Percentiles rank a stretch among this genome's conserved stretches.
These are phyloP conservation scores for Lophochroa leadbeateri DNA, from an alignment of 2,113 vertebrate genomes.

Conservation along the genomic window DNA sequence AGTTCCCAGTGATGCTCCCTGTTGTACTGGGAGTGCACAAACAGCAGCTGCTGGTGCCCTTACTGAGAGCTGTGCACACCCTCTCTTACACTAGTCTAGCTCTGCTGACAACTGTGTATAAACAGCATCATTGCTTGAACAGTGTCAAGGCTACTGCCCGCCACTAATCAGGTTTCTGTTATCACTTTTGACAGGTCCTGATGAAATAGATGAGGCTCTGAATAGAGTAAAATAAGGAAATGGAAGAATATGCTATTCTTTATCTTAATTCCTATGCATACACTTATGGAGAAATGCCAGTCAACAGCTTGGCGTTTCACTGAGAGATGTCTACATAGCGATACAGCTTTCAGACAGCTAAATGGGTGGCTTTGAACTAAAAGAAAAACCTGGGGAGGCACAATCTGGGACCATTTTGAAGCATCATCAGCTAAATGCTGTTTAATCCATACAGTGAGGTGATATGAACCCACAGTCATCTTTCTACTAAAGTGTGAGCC, in stretches of 20 bases:
- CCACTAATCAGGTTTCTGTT: background rate
- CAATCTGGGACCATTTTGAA: background rate
- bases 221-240: background rate
- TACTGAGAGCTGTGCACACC: rapidly evolving
- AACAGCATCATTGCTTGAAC: background rate
- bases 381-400: background rate
- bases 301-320: background rate
- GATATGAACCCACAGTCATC: background rate
- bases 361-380: background rate
- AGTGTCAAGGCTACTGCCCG: background rate
- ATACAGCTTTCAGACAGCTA: background rate
- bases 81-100: background rate
- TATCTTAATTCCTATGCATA: background rate
- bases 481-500: background rate
- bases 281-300: background rate
- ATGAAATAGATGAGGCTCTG: background rate
- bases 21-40: background rate
- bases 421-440: background rate
- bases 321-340: background rate
- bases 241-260: background rate
- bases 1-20: background rate
- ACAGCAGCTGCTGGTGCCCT: background rate
- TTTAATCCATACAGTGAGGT: background rate
- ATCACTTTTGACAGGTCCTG: background rate
- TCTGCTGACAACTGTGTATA: background rate